Conservation (phyloP, 2,797 vertebrate species). For the Argentina silus region DNA sequence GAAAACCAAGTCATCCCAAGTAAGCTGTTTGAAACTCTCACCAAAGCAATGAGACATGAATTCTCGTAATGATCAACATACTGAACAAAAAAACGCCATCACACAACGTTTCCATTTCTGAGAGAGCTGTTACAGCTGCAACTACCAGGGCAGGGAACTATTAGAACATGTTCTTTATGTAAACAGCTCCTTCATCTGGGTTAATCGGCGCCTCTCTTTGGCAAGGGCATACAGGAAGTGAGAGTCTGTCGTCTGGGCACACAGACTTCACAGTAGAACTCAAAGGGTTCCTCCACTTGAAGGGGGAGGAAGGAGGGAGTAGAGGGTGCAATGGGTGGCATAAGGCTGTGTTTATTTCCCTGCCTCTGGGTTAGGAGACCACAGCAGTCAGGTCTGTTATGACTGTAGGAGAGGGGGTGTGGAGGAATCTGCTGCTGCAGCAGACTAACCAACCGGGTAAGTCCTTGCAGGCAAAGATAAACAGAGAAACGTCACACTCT, state of each 20-base stretch:
- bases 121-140: neutral
- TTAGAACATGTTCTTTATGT: neutral
- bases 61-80: neutral
- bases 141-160: neutral
- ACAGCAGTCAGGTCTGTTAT: conserved; percentile 45
- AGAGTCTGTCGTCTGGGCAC: neutral
- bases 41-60: neutral
- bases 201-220: neutral
- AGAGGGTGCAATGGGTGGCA: conserved; percentile 38
- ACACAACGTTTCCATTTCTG: neutral
- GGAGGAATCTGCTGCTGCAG: conserved; percentile 27
- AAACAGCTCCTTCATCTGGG: neutral
- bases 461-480: conserved; percentile 11
- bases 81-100: neutral
- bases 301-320: conserved; percentile 26
- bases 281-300: conserved; percentile 15
- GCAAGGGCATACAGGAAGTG: neutral
- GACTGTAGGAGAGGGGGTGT: conserved; percentile 35
- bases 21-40: neutral
- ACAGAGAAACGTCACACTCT: conserved; percentile 42
- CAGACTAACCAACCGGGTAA: conserved; percentile 20
- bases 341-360: conserved; percentile 58
- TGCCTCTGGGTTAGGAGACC: conserved; percentile 43
- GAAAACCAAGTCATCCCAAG: conserved; percentile 14
- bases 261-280: neutral